Evolutionary conservation across 2,888 invertebrate species (phyloP).

Genomic region (Apomyelois bistriatella): DNA sequence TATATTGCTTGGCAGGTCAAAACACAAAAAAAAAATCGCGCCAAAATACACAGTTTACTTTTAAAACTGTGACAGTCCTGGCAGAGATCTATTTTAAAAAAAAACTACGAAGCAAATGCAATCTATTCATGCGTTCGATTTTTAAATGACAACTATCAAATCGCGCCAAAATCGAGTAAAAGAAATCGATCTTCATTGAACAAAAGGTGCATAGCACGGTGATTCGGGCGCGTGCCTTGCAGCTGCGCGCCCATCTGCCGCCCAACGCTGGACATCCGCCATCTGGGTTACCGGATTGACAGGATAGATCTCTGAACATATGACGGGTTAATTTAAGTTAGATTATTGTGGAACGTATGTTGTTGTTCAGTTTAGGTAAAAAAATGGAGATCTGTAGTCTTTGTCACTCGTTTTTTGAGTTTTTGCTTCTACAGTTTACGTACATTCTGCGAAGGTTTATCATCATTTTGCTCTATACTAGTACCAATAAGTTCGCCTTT

Average conservation of each 20-base stretch:
- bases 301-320: slow-evolving; percentile 1
- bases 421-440: too few species aligned
- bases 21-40: too few species aligned
- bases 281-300: slow-evolving; percentile 1
- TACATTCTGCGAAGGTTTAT: too few species aligned
- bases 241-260: slow-evolving; percentile 50
- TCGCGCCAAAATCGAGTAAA: slow-evolving; percentile 6
- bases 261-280: slow-evolving; percentile 18
- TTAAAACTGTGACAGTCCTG: too few species aligned
- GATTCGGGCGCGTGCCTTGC: slow-evolving; percentile 35
- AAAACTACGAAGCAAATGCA: too few species aligned
- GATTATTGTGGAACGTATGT: slow-evolving; percentile 10
- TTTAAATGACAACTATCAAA: background rate
- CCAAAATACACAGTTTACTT: too few species aligned
- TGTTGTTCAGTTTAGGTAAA: background rate
- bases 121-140: background rate
- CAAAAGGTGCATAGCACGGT: slow-evolving; percentile 30
- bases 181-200: slow-evolving; percentile 28
- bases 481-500: too few species aligned
- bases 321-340: slow-evolving; percentile 8
- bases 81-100: too few species aligned
- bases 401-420: too few species aligned
- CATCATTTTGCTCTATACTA: too few species aligned
- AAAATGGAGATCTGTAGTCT: too few species aligned
- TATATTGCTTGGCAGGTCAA: too few species aligned